Evolutionary conservation across 2,888 invertebrate genomes (phyloP).

Genomic region (Limenitis camilla): DNA sequence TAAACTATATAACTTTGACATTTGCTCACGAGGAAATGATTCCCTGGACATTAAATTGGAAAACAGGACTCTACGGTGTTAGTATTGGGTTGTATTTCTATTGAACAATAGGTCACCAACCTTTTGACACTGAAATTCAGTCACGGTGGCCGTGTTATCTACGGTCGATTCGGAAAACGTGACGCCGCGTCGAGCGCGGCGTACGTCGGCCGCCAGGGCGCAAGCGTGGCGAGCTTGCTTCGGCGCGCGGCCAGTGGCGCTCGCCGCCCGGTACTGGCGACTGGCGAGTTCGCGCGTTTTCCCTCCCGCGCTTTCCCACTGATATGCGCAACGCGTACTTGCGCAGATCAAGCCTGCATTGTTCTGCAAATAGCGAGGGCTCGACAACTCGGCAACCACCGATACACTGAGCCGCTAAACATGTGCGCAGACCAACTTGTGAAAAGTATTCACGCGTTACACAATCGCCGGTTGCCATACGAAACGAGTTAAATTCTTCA

Average conservation of each 20-base stretch:
- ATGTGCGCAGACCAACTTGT: constrained; percentile 29
- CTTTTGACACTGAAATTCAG: constrained; percentile 72
- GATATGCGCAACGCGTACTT: constrained; percentile 72
- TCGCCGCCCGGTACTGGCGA: constrained; percentile 63
- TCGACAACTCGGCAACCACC: constrained; percentile 50
- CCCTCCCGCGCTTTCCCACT: constrained; percentile 49
- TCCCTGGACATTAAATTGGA: constrained; percentile 29
- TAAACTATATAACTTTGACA: constrained; percentile 36
- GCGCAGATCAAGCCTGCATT: constrained; percentile 71
- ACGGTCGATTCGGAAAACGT: constrained; percentile 69
- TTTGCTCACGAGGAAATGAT: constrained; percentile 54
- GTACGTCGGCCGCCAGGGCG: constrained; percentile 68
- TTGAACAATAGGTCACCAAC: constrained; percentile 62
- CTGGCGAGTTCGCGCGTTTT: constrained; percentile 56
- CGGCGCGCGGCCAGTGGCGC: constrained; percentile 69
- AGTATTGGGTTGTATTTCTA: constrained; percentile 45
- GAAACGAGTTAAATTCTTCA: not conserved
- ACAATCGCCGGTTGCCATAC: constrained; percentile 6
- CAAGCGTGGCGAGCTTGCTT: constrained; percentile 50
- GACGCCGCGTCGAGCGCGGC: constrained; percentile 69
- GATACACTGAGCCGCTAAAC: constrained; percentile 44
- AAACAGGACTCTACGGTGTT: constrained; percentile 34
- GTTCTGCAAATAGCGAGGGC: constrained; percentile 70
- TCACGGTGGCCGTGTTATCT: constrained; percentile 60
- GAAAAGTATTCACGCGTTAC: constrained; percentile 15